Conservation (phyloP, 2,797 vertebrate species). For the Phalloptychus januarius region DNA sequence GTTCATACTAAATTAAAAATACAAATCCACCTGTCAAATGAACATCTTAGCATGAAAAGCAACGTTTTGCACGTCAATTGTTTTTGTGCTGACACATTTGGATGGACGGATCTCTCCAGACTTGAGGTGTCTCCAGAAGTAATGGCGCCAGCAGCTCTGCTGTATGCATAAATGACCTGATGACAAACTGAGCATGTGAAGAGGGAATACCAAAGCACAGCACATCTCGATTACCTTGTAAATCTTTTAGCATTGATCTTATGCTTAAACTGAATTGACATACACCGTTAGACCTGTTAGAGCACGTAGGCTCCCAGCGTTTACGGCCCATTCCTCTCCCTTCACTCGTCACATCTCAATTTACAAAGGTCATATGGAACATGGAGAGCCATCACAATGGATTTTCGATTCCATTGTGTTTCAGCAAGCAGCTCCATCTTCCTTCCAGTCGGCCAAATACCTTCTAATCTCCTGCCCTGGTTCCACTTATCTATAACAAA, state of each 20-base stretch:
- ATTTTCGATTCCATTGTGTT: neutral
- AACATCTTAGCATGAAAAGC: no score
- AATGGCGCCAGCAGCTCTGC: neutral
- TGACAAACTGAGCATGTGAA: neutral
- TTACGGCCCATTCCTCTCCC: neutral
- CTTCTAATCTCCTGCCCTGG: neutral
- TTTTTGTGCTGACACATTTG: no score
- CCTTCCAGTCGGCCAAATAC: neutral
- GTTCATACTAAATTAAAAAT: no score
- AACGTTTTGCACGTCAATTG: no score
- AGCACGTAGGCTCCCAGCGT: neutral
- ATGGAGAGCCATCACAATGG: neutral
- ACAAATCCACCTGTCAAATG: no score
- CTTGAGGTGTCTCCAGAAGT: no score
- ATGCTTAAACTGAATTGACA: neutral
- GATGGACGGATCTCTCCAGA: no score
- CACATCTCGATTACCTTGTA: constrained; percentile 1
- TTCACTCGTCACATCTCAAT: neutral
- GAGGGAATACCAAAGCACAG: neutral
- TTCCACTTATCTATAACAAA: neutral
- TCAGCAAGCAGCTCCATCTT: neutral
- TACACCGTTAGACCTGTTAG: neutral
- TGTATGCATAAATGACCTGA: neutral
- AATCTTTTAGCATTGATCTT: neutral
- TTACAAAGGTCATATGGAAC: neutral